phyloP scores from a whole-genome alignment of 2,113 vertebrate genomes.

The Phalacrocorax brasilianus region DNA sequence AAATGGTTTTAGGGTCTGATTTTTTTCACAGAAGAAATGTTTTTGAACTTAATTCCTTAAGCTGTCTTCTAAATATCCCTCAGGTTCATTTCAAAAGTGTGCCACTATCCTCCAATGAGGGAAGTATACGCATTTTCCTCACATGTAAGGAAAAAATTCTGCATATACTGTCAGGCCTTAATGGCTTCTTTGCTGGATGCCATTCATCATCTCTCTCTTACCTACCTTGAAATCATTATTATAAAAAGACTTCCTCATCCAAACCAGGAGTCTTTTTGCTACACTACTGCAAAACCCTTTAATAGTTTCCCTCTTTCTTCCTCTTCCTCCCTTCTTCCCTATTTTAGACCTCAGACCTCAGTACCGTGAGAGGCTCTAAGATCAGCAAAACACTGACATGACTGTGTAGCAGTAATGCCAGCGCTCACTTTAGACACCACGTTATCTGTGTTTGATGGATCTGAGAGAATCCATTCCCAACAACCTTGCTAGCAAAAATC shows the following conservation, averaged over 20 bases:
- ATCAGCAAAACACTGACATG: background rate
- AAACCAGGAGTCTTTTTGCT: background rate
- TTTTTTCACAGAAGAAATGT: background rate
- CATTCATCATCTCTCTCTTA: background rate
- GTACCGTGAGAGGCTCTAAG: background rate
- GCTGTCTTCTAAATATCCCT: background rate
- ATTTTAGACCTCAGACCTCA: background rate
- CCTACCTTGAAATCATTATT: background rate
- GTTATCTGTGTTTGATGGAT: background rate
- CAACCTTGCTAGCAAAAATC: background rate
- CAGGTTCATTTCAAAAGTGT: background rate
- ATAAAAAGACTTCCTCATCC: background rate
- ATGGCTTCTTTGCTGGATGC: background rate
- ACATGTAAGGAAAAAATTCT: background rate
- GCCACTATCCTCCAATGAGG: background rate
- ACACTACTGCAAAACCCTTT: background rate
- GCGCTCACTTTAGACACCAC: rapidly evolving
- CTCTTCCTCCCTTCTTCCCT: background rate
- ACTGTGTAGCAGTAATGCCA: background rate
- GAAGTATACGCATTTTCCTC: background rate
- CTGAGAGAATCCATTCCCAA: background rate
- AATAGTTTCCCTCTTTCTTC: background rate
- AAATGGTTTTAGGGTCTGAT: background rate
- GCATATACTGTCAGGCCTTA: background rate
- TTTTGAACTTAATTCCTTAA: background rate